Evolutionary conservation across 2,797 vertebrate species (phyloP).

Genomic region (Otus scops): DNA sequence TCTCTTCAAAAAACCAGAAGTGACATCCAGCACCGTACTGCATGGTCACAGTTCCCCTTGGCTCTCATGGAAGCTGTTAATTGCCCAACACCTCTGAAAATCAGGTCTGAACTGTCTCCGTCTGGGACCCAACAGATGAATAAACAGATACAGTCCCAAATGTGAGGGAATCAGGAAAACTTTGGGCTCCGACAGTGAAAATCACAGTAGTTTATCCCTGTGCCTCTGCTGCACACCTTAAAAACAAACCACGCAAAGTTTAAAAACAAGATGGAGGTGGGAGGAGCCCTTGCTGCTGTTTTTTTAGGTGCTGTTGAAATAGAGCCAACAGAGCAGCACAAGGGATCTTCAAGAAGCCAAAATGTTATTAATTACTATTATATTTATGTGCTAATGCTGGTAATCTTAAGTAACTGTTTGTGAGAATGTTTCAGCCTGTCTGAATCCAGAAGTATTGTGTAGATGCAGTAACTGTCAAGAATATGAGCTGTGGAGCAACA

Average conservation of each 20-base stretch:
- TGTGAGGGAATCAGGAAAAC: neutral
- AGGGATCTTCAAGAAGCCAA: constrained; percentile 55
- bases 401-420: constrained; percentile 76
- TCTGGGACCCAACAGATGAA: neutral
- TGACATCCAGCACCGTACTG: neutral
- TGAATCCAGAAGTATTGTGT: constrained; percentile 74
- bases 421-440: constrained; percentile 76
- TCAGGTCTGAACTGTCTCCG: neutral
- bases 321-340: constrained; percentile 19
- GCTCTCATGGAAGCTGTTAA: neutral
- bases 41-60: neutral
- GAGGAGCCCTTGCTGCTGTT: neutral
- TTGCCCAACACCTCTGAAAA: neutral
- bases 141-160: neutral
- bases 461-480: constrained; percentile 80
- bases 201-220: neutral
- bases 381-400: constrained; percentile 64
- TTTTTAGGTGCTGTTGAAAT: constrained; percentile 26
- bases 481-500: constrained; percentile 82
- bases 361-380: constrained; percentile 58
- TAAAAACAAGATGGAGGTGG: neutral
- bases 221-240: neutral
- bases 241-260: neutral
- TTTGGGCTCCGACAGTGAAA: neutral
- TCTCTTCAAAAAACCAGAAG: neutral